Conservation (phyloP, 2,113 vertebrate species). For the Felis chaus region DNA sequence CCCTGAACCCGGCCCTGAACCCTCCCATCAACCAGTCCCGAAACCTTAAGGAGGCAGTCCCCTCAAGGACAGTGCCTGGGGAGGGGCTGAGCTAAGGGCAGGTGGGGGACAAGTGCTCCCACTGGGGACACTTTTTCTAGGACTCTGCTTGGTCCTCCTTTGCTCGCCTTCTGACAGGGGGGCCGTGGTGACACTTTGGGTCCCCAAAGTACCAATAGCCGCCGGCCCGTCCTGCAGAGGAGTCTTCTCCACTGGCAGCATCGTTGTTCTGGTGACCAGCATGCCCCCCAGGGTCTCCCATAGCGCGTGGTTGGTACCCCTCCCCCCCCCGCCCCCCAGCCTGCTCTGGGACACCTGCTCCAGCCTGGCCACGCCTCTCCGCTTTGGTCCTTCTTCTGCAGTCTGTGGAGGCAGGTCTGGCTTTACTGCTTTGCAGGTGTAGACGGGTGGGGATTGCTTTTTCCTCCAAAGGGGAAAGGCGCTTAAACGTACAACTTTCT, state of each 20-base stretch:
- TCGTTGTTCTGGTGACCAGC: accelerated
- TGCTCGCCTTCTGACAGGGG: not conserved
- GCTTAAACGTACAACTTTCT: accelerated
- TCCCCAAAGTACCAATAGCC: not conserved
- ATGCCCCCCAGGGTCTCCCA: not conserved
- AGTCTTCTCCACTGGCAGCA: not conserved
- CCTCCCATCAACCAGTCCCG: not conserved
- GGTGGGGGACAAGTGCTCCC: not conserved
- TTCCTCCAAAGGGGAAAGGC: not conserved
- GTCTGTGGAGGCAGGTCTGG: no score
- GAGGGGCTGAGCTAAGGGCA: not conserved
- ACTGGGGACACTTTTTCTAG: accelerated
- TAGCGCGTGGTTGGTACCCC: accelerated
- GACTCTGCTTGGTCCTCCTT: not conserved
- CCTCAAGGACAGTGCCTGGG: not conserved
- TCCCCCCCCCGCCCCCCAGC: no score
- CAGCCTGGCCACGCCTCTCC: accelerated
- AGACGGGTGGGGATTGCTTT: no score
- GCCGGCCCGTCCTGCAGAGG: accelerated
- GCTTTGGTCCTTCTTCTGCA: not conserved
- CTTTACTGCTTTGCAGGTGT: accelerated
- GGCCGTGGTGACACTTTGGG: no score
- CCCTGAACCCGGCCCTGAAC: not conserved
- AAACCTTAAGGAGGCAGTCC: not conserved
- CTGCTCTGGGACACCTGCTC: accelerated